Evolutionary conservation across 2,113 vertebrate genomes (phyloP).

Genomic region (Gopherus evgoodei): DNA sequence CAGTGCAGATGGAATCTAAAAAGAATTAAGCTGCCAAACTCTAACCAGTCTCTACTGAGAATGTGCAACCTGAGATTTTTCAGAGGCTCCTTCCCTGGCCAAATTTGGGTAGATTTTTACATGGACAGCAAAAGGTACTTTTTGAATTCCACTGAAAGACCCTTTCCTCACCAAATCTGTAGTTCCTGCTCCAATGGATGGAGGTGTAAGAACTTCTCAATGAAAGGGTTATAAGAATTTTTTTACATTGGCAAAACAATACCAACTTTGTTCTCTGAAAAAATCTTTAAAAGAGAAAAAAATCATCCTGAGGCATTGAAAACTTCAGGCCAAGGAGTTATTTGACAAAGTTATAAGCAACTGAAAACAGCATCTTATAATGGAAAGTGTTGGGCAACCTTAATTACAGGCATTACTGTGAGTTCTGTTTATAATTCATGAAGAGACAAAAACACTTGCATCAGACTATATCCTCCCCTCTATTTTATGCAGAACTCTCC

Average conservation of each 20-base stretch:
- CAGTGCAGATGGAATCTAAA: neutral
- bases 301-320: neutral
- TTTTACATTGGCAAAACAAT: neutral
- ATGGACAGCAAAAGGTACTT: neutral
- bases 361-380: neutral
- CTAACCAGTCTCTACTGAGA: neutral
- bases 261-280: neutral
- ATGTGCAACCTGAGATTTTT: neutral
- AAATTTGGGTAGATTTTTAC: neutral
- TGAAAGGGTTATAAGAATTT: neutral
- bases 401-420: neutral
- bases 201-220: neutral
- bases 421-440: neutral
- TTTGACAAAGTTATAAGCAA: neutral
- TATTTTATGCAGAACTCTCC: neutral
- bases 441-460: neutral
- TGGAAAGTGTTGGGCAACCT: fast-evolving
- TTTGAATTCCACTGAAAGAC: neutral
- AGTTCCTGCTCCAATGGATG: neutral
- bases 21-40: neutral
- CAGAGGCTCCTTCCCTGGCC: neutral
- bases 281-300: neutral
- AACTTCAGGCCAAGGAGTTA: neutral
- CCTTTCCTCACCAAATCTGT: neutral
- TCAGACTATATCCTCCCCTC: neutral